These are phyloP conservation scores for Hesperophylax magnus DNA, from an alignment of 1,140 invertebrate species.

Conservation along the genomic window DNA sequence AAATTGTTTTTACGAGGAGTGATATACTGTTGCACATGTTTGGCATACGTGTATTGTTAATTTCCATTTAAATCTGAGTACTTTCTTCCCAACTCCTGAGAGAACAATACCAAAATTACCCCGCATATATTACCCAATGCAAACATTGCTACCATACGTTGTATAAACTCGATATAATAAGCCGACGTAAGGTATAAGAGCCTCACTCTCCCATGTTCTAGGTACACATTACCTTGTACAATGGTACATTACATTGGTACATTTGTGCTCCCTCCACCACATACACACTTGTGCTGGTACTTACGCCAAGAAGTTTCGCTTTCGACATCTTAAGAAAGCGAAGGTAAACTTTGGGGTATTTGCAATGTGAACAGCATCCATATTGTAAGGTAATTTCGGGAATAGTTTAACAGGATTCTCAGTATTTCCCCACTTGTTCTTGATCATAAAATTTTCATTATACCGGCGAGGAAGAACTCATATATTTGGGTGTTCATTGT, in stretches of 20 bases:
- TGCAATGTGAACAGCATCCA: slow-evolving; percentile 35
- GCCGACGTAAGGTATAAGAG: slow-evolving; percentile 44
- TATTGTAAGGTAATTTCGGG: slow-evolving; percentile 35
- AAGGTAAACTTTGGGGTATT: slow-evolving; percentile 46
- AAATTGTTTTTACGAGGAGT: slow-evolving; percentile 39
- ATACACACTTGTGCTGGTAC: background rate
- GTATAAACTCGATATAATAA: slow-evolving; percentile 52
- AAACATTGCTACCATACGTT: slow-evolving; percentile 54
- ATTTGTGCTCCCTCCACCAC: background rate
- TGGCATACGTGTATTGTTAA: slow-evolving; percentile 50
- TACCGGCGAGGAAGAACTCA: background rate
- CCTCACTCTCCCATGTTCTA: background rate
- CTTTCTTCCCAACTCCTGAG: slow-evolving; percentile 38
- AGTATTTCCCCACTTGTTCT: slow-evolving; percentile 10
- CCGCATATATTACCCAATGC: slow-evolving; percentile 55
- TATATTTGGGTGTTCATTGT: no score
- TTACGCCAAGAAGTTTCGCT: slow-evolving; percentile 36
- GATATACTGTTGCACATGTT: slow-evolving; percentile 42
- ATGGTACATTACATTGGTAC: background rate
- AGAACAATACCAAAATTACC: slow-evolving; percentile 58
- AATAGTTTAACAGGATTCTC: slow-evolving; percentile 12
- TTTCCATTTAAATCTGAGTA: slow-evolving; percentile 53
- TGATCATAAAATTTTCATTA: slow-evolving; percentile 31
- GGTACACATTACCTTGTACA: background rate
- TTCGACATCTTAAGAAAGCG: slow-evolving; percentile 54